Evolutionary conservation across 2,888 invertebrate genomes (phyloP), one percentile per base, ranked within the genome.

Genomic region (Eupithecia subumbrata): DNA sequence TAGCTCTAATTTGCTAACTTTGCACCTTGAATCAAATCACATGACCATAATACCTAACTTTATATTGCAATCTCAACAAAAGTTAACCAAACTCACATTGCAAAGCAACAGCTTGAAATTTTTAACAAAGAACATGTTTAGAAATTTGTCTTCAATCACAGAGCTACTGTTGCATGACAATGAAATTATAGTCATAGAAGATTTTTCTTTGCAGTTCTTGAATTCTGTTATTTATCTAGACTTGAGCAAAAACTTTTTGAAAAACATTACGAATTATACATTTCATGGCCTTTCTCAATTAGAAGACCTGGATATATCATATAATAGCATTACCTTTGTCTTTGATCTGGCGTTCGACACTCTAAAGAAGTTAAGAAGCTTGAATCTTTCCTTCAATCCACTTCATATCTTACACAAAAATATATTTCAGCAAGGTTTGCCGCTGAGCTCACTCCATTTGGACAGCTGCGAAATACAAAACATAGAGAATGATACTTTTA

Each of bases 351-450:
- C 97, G 0, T 96, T 98, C 82, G 96, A 96, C 56, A 96, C 97
- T 70, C 92, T 98, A 52, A 97, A 97, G 85, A 97, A 97, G 84
- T 91, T 98, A 11, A 95, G 97, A 79, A 96, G 97, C 52, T 93
- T 98, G 30, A 97, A 98, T 89, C 93, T 98, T 43, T 97, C 97
- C 0, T 96, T 96, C 82, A 98, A 98, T 92, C 96, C 96, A 12
- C 90, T 98, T 25, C 95, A 95, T 79, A 94, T 96, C 70, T 92
- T 98, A 12, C 96, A 97, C 79, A 96, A 96, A 82, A 96, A 96
- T 79, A 96, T 97, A 80, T 97, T 98, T 85, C 96, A 97, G 85
- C 97, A 97, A 80, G 96, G 97, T 40, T 90, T 98, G 79, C 97
- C 97, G 0, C 95, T 98, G 64, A 96, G 97, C 78, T 96, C 96